These are phyloP conservation scores for Arion vulgaris DNA, from an alignment of 1,140 invertebrate species.

Conservation along the genomic window DNA sequence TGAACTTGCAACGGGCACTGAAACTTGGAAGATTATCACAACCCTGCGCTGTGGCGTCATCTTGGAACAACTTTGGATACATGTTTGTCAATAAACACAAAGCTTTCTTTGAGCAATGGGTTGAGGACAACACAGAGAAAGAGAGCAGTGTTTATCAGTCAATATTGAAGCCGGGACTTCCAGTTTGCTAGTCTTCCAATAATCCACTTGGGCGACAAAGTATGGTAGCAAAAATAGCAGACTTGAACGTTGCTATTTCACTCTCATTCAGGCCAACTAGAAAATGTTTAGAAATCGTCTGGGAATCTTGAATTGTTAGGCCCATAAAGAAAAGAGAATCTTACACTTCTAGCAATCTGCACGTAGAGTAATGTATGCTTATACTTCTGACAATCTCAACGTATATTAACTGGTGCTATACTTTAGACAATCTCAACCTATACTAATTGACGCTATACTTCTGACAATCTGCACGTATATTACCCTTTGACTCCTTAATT, in stretches of 20 bases:
- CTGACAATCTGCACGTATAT: no score
- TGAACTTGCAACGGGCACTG: not conserved
- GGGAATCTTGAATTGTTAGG: constrained; percentile 5
- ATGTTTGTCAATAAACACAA: constrained; percentile 6
- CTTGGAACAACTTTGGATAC: constrained; percentile 3
- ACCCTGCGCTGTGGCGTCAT: not conserved
- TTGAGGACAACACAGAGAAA: constrained; percentile 2
- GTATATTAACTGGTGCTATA: no score
- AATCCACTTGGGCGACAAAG: constrained; percentile 11
- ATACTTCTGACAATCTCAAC: no score
- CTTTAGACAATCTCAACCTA: no score
- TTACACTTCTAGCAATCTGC: no score
- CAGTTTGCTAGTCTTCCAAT: not conserved
- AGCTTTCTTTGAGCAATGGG: not conserved
- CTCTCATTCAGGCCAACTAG: not conserved
- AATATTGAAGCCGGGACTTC: not conserved
- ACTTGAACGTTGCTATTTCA: not conserved
- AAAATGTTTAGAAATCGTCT: not conserved
- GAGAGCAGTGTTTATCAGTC: not conserved
- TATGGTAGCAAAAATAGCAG: not conserved
- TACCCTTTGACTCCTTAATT: no score
- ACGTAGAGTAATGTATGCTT: no score
- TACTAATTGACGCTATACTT: no score
- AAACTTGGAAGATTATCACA: not conserved
- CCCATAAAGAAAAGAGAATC: no score